Conservation (phyloP, 2,888 invertebrate genomes). For the Apodemia duryi region DNA sequence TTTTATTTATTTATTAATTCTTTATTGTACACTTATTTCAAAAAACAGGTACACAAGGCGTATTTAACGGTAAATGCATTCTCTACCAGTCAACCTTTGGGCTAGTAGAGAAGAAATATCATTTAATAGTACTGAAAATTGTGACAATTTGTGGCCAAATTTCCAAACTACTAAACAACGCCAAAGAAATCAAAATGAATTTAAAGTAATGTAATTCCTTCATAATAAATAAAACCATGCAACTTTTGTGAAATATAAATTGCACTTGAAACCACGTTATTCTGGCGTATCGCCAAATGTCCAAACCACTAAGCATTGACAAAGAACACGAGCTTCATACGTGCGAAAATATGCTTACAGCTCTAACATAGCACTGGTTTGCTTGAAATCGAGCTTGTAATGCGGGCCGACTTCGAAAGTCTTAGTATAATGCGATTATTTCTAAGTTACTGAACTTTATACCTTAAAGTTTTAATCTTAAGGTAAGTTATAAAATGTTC, state of each 20-base stretch:
- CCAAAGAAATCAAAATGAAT: no score
- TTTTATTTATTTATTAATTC: no score
- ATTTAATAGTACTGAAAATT: no score
- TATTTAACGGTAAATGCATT: no score
- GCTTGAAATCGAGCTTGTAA: not conserved
- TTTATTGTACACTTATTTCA: no score
- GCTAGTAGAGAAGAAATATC: no score
- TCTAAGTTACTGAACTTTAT: not conserved
- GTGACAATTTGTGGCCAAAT: no score
- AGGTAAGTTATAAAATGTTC: not conserved
- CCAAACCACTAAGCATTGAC: not conserved
- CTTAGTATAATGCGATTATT: constrained; percentile 3
- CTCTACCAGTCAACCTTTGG: no score
- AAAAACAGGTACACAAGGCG: no score
- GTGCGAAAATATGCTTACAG: not conserved
- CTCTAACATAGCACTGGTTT: not conserved
- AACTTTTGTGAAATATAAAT: not conserved
- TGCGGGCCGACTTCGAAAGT: not conserved
- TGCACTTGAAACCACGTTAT: not conserved
- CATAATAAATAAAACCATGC: no score
- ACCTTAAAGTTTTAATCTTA: not conserved
- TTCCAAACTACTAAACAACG: no score
- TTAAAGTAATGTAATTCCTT: no score
- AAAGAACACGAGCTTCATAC: not conserved
- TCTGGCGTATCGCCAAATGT: not conserved